Evolutionary conservation across 1,140 invertebrate species (phyloP), one percentile per base, ranked within the genome.

Genomic region (Brachionus angularis): DNA sequence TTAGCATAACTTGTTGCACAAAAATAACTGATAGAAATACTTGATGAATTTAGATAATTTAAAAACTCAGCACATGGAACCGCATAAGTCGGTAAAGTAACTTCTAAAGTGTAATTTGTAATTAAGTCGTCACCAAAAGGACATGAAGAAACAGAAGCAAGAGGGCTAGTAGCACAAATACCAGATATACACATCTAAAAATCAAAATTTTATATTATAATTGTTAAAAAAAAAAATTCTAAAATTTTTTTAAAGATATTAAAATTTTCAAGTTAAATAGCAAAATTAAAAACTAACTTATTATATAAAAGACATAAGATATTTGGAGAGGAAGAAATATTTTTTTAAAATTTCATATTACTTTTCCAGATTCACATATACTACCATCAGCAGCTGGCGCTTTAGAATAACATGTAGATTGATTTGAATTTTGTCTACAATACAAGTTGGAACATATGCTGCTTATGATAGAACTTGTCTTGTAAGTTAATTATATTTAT

Each of bases 331-430:
- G n/a, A n/a, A n/a, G n/a, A n/a, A n/a, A n/a, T n/a, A n/a, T n/a
- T n/a, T n/a, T n/a, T n/a, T n/a, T n/a, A n/a, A n/a, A n/a, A n/a
- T n/a, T n/a, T n/a, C n/a, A n/a, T n/a, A 29, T 55, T 58, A 67
- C 62, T 27, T 18, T 33, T 47, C 62, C 62, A 18, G 47, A 46
- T 4, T 16, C 39, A 29, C 62, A 67, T 33, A 42, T 46, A 34
- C 39, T 67, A 7, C 62, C 62, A 33, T 67, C 62, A 2, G 42
- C 62, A 47, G 62, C 39, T n/a, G 42, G 42, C 8, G 27, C 25
- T 18, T n/a, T 18, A 31, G 62, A 67, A 27, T 42, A 46, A 29
- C 42, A 47, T n/a, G n/a, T n/a, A 34, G 12, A 67, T 34, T 23
- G 23, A 16, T 67, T 21, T 23, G 25, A 3, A 47, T 33, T 33